A percentile compares a stretch with the other conserved stretches of the same genome.
These are phyloP conservation scores for Callinectes sapidus DNA, from an alignment of 2,888 invertebrate species.

Conservation along the genomic window DNA sequence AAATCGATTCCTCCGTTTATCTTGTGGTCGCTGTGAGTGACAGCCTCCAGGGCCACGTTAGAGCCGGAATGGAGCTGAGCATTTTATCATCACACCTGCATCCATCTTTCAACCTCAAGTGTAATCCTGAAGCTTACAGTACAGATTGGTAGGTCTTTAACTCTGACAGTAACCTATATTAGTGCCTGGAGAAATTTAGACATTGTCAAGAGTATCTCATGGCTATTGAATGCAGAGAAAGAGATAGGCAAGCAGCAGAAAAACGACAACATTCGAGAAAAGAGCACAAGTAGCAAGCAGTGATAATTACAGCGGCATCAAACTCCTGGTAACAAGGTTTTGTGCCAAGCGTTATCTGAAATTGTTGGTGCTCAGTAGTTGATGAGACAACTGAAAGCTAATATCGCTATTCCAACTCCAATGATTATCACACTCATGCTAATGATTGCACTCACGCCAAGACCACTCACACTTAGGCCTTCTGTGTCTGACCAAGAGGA, in stretches of 20 bases:
- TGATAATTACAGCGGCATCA: background rate
- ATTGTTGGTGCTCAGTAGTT: background rate
- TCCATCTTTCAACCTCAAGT: background rate
- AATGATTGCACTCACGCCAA: background rate
- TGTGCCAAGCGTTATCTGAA: background rate
- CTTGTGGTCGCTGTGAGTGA: background rate
- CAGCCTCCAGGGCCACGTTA: slow-evolving; percentile 18
- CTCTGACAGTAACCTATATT: background rate
- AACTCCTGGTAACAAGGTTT: slow-evolving; percentile 16
- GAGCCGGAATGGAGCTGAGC: background rate
- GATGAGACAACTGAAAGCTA: background rate
- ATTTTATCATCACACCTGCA: slow-evolving; percentile 6
- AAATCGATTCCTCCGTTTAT: background rate
- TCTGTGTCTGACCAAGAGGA: background rate
- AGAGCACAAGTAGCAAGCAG: background rate
- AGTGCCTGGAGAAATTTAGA: background rate
- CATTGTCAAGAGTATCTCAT: background rate
- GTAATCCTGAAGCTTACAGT: background rate
- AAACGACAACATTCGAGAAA: background rate
- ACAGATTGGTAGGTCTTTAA: background rate
- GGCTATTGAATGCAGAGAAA: background rate
- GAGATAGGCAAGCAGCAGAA: background rate
- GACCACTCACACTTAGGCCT: background rate
- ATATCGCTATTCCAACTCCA: background rate
- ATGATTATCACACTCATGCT: background rate